phyloP scores from a whole-genome alignment of 92 coral and sea anemone genomes.

The Heteractis magnifica region DNA sequence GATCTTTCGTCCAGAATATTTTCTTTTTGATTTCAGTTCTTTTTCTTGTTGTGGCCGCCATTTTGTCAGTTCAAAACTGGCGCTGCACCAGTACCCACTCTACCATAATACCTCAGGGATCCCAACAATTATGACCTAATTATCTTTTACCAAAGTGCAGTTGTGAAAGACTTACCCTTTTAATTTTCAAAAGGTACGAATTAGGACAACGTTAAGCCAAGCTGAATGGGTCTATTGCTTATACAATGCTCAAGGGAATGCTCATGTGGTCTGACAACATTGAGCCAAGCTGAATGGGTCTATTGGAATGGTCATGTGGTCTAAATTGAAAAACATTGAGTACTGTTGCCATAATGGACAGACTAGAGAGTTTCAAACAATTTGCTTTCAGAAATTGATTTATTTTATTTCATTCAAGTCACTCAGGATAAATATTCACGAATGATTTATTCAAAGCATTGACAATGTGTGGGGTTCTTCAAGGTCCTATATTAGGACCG shows the following conservation, averaged over 20 bases:
- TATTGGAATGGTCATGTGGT: too few species aligned
- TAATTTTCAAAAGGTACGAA: background rate
- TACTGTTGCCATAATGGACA: too few species aligned
- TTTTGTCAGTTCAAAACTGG: slow-evolving; percentile 58
- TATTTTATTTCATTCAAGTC: too few species aligned
- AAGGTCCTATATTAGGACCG: background rate
- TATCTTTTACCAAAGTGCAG: background rate
- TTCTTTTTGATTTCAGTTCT: slow-evolving; percentile 55
- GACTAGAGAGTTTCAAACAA: too few species aligned
- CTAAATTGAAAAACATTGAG: too few species aligned
- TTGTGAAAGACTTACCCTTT: too few species aligned
- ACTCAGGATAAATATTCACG: background rate
- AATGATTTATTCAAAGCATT: background rate
- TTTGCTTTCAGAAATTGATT: too few species aligned
- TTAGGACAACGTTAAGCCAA: background rate
- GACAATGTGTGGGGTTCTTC: background rate
- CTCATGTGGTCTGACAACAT: too few species aligned
- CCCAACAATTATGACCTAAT: background rate
- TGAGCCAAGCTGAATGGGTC: too few species aligned
- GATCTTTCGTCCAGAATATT: slow-evolving; percentile 71
- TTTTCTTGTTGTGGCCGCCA: slow-evolving; percentile 69
- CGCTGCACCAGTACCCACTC: slow-evolving; percentile 22
- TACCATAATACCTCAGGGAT: slow-evolving; percentile 5
- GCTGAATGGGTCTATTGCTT: too few species aligned
- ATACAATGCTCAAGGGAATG: too few species aligned